Base-by-base conservation (phyloP, 2,113 vertebrate genomes). In the Alligator mississippiensis region DNA sequence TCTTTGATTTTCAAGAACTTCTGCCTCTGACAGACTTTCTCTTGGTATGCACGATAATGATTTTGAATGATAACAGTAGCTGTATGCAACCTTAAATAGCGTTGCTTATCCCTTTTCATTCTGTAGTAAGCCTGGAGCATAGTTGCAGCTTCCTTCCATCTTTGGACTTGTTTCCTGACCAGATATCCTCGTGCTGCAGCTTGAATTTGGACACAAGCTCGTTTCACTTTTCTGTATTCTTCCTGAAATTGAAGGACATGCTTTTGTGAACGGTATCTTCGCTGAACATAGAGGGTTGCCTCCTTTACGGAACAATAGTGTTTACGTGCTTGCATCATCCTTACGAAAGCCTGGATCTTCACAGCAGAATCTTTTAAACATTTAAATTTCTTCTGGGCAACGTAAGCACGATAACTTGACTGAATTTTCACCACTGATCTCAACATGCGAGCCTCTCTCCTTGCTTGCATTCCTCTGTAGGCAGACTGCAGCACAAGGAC, bases 101-200 rank as follows among this genome's bases (percentile, higher is more conserved):
- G 1, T 77, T 87, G 91, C 84, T 97, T 94, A 74, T 63, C 82
- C 88, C 61, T 80, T 84, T 96, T 95, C 99, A 98, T 99, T 93
- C 98, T 98, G 96, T 98, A 99, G 30, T 89, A 16, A n/a, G 98
- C 96, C 93, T 99, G 98, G 58, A 99, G 97, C 4, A 96, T 92
- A 54, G 77, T 2, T 15, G 98, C 97, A 12, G 97, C 92, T 24
- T 93, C 88, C 38, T 77, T 97, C 94, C 91, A 97, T 74, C 58
- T 90, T 58, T 72, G 47, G 4, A 98, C 58, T 88, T 97, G 87
- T 84, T 95, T 96, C 82, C 98, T 97, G 57, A 96, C 91, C 70
- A 96, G 94, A 64, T 78, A 90, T 17, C 98, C 98, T 94, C 98
- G 96, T 72, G 97, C 80, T 15, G 92, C 89, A 70, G 98, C 97